phyloP scores from a whole-genome alignment of 92 coral and sea anemone species.

The Palythoa heliodiscus region DNA sequence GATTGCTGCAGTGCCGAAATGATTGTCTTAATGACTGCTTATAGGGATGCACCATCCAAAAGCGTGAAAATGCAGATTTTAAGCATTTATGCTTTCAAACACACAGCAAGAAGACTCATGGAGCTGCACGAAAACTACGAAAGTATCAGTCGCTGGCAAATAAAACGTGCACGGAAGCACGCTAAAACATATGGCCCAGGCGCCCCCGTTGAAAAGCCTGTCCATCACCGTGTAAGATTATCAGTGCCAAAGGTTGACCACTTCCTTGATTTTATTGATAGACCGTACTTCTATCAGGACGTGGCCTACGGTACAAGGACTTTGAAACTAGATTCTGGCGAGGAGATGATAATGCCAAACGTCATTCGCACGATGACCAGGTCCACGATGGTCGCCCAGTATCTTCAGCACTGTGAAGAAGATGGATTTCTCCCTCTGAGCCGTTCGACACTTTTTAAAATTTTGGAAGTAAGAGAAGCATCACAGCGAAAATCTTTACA shows the following conservation, averaged over 20 bases:
- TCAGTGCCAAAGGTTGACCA: slow-evolving; percentile 56
- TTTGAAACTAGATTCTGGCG: slow-evolving; percentile 59
- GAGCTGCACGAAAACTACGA: slow-evolving; percentile 53
- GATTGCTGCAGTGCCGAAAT: slow-evolving; percentile 51
- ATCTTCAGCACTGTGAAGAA: slow-evolving; percentile 60
- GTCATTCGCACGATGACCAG: slow-evolving; percentile 67
- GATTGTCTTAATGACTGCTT: slow-evolving; percentile 54
- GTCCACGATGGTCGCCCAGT: slow-evolving; percentile 67
- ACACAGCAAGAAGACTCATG: slow-evolving; percentile 49
- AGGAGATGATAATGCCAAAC: slow-evolving; percentile 60
- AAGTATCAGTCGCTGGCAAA: slow-evolving; percentile 55
- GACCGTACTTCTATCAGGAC: slow-evolving; percentile 66
- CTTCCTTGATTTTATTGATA: slow-evolving; percentile 49
- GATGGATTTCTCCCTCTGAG: slow-evolving; percentile 57
- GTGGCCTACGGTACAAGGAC: slow-evolving; percentile 62
- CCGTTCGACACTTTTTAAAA: slow-evolving; percentile 51
- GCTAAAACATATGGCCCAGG: slow-evolving; percentile 55
- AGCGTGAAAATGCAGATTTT: slow-evolving; percentile 63
- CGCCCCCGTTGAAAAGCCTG: slow-evolving; percentile 35
- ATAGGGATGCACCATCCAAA: slow-evolving; percentile 66
- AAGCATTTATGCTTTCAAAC: slow-evolving; percentile 62
- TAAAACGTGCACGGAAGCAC: slow-evolving; percentile 59
- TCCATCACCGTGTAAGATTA: slow-evolving; percentile 52
- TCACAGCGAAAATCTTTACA: slow-evolving; percentile 63
- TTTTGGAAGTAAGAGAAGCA: slow-evolving; percentile 73